These are phyloP conservation scores for Myotis findleyi DNA, from an alignment of 2,797 vertebrate species.

Conservation along the genomic window DNA sequence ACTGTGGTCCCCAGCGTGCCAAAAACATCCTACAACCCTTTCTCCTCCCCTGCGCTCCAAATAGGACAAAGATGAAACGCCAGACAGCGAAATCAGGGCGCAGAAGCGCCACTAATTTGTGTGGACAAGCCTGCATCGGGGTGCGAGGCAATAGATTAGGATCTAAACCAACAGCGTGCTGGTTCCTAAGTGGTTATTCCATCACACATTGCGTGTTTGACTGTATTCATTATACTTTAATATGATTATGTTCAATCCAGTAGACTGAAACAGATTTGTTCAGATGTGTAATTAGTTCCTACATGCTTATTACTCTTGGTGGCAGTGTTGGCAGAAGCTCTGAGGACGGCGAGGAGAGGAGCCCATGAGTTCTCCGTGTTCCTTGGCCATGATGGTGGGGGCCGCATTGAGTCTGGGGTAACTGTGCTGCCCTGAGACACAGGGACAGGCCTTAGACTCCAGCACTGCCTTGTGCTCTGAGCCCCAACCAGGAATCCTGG, in stretches of 20 bases:
- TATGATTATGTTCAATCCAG: conserved; percentile 72
- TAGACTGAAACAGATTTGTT: conserved; percentile 72
- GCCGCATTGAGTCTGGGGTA: background rate
- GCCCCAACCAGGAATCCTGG: rapidly evolving
- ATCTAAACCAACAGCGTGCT: background rate
- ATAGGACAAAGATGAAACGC: background rate
- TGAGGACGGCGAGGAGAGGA: conserved; percentile 10
- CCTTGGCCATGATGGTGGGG: background rate
- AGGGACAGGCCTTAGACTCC: background rate
- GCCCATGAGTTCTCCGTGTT: background rate
- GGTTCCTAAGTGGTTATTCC: conserved; percentile 23
- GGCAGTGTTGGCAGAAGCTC: conserved; percentile 56
- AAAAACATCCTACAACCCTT: background rate
- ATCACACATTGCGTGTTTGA: conserved; percentile 46
- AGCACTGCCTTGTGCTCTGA: background rate
- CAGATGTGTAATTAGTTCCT: conserved; percentile 72
- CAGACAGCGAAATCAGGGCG: background rate
- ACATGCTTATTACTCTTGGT: conserved; percentile 59
- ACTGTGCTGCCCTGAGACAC: background rate
- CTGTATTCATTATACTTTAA: conserved; percentile 79
- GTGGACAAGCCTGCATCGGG: background rate
- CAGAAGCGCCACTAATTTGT: background rate
- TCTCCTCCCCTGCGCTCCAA: background rate
- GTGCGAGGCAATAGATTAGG: background rate
- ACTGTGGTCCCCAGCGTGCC: background rate